A percentile compares a stretch with the other conserved stretches of the same genome.
Evolutionary conservation across 2,888 invertebrate species (phyloP).

Genomic region (Agonopterix arenella): DNA sequence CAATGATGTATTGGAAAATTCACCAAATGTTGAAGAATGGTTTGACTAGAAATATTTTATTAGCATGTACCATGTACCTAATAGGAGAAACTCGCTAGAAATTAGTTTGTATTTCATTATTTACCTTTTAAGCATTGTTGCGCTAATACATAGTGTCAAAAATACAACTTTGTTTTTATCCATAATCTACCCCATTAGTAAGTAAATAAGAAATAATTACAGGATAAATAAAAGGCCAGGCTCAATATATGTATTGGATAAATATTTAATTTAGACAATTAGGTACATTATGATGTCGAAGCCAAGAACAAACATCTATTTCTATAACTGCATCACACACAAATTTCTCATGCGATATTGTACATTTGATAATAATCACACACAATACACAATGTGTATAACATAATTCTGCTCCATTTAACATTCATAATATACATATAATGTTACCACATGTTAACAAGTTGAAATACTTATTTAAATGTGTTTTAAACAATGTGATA

Average conservation of each 20-base stretch:
- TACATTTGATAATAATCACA: constrained; percentile 41
- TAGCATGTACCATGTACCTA: background rate
- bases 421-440: constrained; percentile 64
- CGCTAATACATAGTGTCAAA: background rate
- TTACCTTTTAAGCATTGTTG: background rate
- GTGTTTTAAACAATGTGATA: constrained; percentile 36
- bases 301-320: constrained; percentile 62
- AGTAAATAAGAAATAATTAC: background rate
- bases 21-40: constrained; percentile 90
- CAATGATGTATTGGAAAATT: constrained; percentile 89
- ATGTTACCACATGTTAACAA: constrained; percentile 51
- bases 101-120: background rate
- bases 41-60: constrained; percentile 57
- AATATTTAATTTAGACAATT: constrained; percentile 71
- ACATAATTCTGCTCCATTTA: constrained; percentile 34
- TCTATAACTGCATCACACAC: constrained; percentile 51
- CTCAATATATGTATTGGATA: constrained; percentile 53
- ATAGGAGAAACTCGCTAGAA: background rate
- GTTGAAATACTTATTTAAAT: constrained; percentile 43
- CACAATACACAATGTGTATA: constrained; percentile 42
- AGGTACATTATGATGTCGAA: constrained; percentile 66
- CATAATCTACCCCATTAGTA: background rate
- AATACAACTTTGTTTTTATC: background rate
- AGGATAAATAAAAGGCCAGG: background rate
- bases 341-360: constrained; percentile 46